Evolutionary conservation across 2,888 invertebrate species (phyloP), one percentile per base, ranked within the genome.

Genomic region (Dorcus hopei): DNA sequence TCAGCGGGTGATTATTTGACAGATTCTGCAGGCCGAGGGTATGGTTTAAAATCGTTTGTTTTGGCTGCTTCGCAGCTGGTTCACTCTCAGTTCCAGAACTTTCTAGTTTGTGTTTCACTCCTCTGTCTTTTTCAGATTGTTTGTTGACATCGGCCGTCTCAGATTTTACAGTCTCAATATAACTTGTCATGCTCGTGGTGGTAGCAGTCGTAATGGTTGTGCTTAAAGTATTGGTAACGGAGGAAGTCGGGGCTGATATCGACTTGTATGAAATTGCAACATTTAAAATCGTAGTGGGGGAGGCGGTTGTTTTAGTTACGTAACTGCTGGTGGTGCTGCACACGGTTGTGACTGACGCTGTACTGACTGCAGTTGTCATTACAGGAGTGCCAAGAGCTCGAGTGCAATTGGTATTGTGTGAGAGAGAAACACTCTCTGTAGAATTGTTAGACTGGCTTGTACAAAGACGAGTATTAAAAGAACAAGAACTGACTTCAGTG

Each of bases 1-100:
- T 65, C 43, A 67, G 47, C 8, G 77, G 76, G 49, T 77, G 76
- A 57, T 77, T 77, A 56, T 76, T 75, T 1, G 77, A 76, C n/a
- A 77, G 65, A 62, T 75, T 75, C 57, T 75, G 71, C 16, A 77
- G 64, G 16, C 72, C 71, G 39, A 74, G 61, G 6, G 74, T 70
- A 57, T 75, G 74, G 51, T 76, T 76, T 33, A 75, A 63, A 51
- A 67, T 66, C 5, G 67, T 68, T 45, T 67, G 74, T 67, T 77
- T 75, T 6, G 72, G 68, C 42, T 70, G 69, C 61, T 76, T 75
- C 3, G 64, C 42, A 4, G 68, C 69, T 4, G 66, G 65, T 39
- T 70, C 70, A 4, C 64, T 67, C 8, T 52, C 55, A 9, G n/a
- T 33, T 8, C 39, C 14, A 8, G 51, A 19, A 14, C 38, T 23